These are phyloP conservation scores for Sebastes fasciatus DNA, from an alignment of 2,113 vertebrate genomes.

Conservation along the genomic window DNA sequence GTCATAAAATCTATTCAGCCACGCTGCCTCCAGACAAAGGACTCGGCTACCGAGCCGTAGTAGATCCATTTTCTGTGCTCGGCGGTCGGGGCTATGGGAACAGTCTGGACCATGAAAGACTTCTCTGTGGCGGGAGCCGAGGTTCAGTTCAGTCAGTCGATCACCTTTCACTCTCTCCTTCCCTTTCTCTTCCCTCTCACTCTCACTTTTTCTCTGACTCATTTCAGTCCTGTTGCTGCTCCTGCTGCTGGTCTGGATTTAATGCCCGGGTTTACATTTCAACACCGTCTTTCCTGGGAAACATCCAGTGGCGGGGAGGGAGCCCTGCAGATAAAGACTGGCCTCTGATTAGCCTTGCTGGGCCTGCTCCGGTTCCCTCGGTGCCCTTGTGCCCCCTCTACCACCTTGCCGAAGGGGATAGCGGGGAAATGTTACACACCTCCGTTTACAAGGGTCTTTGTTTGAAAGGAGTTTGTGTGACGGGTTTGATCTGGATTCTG, in stretches of 20 bases:
- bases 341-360: slow-evolving; percentile 48
- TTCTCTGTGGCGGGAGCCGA: slow-evolving; percentile 66
- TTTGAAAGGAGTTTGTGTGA: slow-evolving; percentile 56
- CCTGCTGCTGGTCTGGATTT: slow-evolving; percentile 47
- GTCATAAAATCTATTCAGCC: slow-evolving; percentile 33
- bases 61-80: slow-evolving; percentile 70
- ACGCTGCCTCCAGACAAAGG: slow-evolving; percentile 50
- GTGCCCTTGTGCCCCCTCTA: slow-evolving; percentile 48
- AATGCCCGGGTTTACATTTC: slow-evolving; percentile 74
- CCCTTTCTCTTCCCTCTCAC: slow-evolving; percentile 22
- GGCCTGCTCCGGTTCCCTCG: slow-evolving; percentile 41
- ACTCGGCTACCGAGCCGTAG: slow-evolving; percentile 31
- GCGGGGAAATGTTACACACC: slow-evolving; percentile 59
- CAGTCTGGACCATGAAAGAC: slow-evolving; percentile 75
- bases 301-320: slow-evolving; percentile 46
- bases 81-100: slow-evolving; percentile 71
- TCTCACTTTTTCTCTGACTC: slow-evolving; percentile 35
- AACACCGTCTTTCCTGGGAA: slow-evolving; percentile 66
- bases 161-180: slow-evolving; percentile 69
- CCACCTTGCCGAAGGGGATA: slow-evolving; percentile 36
- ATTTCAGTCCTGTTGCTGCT: slow-evolving; percentile 30
- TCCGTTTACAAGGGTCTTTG: slow-evolving; percentile 52
- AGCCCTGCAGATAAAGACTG: slow-evolving; percentile 65
- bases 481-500: slow-evolving; percentile 45
- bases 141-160: slow-evolving; percentile 70